Percentiles rank a stretch among this genome's conserved stretches.
phyloP scores from a whole-genome alignment of 2,113 vertebrate species.

The Lampris megalopsis region DNA sequence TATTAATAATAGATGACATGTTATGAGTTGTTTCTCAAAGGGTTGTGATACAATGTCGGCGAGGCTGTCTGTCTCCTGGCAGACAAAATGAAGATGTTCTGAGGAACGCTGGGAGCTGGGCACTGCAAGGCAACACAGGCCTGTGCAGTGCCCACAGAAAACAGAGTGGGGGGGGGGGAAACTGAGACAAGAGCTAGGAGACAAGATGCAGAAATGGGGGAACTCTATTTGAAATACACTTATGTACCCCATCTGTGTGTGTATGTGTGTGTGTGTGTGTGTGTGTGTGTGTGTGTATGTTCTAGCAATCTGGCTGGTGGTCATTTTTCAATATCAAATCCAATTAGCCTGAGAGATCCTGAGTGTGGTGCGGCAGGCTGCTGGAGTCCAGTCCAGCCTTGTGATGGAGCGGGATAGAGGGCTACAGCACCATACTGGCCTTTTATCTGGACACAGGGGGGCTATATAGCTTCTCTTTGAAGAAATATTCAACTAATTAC shows the following conservation, averaged over 20 bases:
- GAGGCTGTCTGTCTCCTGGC: conserved; percentile 44
- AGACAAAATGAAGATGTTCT: conserved; percentile 43
- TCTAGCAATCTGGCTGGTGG: conserved; percentile 70
- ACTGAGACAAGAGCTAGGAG: conserved; percentile 15
- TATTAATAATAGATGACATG: conserved; percentile 84
- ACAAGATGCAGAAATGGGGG: not conserved
- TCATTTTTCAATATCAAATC: conserved; percentile 85
- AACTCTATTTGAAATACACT: conserved; percentile 62
- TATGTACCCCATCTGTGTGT: conserved; percentile 19
- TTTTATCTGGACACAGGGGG: conserved; percentile 83
- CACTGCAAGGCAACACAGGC: conserved; percentile 24
- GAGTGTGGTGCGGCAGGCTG: conserved; percentile 67
- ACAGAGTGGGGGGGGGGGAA: not conserved
- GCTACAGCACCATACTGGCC: conserved; percentile 74
- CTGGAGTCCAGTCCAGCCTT: conserved; percentile 81
- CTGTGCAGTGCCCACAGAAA: conserved; percentile 12
- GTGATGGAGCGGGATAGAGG: conserved; percentile 63
- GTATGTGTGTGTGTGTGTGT: not conserved
- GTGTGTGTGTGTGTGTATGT: conserved; percentile 44
- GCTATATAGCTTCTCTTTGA: conserved; percentile 84
- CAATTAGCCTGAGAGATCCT: conserved; percentile 82
- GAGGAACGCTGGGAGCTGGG: conserved; percentile 27
- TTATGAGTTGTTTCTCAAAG: conserved; percentile 75
- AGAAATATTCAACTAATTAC: conserved; percentile 89
- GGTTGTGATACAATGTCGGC: conserved; percentile 67